Conservation (phyloP, 2,113 vertebrate genomes). For the Cryptoleucopteryx plumbea region DNA sequence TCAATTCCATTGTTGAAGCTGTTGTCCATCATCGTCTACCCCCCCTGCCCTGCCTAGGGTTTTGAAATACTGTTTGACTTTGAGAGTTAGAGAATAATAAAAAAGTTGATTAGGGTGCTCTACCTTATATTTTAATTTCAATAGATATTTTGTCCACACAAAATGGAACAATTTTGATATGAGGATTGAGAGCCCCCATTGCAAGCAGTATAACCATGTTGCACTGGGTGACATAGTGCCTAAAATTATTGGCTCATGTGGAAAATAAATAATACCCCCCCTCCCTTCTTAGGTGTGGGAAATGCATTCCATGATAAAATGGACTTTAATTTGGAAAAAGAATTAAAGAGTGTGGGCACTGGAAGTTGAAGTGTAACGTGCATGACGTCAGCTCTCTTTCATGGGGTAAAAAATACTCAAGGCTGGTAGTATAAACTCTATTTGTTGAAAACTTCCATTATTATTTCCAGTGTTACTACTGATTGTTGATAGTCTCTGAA, state of each 20-base stretch:
- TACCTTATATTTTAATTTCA: not conserved
- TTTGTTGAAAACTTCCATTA: not conserved
- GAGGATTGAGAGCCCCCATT: not conserved
- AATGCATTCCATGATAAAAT: not conserved
- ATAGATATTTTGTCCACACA: not conserved
- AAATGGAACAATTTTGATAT: not conserved
- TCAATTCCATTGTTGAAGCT: not conserved
- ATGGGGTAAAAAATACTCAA: not conserved
- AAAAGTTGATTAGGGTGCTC: not conserved
- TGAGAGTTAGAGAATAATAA: not conserved
- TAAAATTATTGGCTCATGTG: not conserved
- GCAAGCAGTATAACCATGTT: not conserved
- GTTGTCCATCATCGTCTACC: no score
- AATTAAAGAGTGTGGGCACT: not conserved
- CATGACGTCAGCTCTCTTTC: not conserved
- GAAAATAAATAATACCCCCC: not conserved
- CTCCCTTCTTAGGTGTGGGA: not conserved
- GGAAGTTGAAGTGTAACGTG: not conserved
- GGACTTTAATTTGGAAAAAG: not conserved
- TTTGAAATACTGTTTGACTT: not conserved
- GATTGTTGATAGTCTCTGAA: not conserved
- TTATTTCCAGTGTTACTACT: not conserved
- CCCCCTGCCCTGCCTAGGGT: accelerated
- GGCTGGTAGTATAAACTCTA: not conserved
- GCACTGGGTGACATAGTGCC: not conserved